A percentile compares a stretch with the other conserved stretches of the same genome.
phyloP scores from a whole-genome alignment of 2,113 vertebrate species.

The Orthonyx spaldingii region DNA sequence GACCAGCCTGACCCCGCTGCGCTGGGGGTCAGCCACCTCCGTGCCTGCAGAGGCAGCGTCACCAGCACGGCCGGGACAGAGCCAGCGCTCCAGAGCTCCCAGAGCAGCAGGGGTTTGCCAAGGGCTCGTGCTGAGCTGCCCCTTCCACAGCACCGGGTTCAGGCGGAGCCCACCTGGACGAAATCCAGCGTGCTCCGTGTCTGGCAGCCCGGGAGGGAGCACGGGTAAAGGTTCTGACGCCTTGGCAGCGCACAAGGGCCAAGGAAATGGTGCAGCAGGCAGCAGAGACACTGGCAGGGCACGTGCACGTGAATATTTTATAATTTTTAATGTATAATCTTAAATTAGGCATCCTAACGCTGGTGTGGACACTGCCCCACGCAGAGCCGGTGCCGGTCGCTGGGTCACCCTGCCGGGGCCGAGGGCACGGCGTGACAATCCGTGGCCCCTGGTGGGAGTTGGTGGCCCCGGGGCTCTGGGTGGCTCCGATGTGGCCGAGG shows the following conservation, averaged over 20 bases:
- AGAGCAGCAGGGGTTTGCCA: background rate
- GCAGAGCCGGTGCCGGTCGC: background rate
- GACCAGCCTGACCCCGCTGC: background rate
- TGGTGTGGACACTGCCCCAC: background rate
- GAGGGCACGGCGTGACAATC: accelerated
- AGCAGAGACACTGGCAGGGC: background rate
- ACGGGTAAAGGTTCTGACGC: background rate
- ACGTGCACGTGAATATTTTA: background rate
- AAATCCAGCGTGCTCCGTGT: accelerated
- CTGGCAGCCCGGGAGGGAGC: background rate
- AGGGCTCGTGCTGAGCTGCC: background rate
- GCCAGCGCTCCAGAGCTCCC: background rate
- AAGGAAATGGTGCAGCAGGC: accelerated
- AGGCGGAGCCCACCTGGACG: background rate
- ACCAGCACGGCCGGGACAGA: accelerated
- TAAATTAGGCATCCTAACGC: background rate
- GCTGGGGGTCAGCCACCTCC: accelerated
- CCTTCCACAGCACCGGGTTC: accelerated
- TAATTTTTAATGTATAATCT: background rate
- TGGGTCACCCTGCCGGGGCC: background rate
- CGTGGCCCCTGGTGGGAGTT: accelerated
- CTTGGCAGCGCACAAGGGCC: accelerated
- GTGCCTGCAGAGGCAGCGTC: background rate
- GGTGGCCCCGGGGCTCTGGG: background rate
- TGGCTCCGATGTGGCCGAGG: accelerated